phyloP scores from a whole-genome alignment of 1,140 invertebrate species.

The Zaprionus ornatus region DNA sequence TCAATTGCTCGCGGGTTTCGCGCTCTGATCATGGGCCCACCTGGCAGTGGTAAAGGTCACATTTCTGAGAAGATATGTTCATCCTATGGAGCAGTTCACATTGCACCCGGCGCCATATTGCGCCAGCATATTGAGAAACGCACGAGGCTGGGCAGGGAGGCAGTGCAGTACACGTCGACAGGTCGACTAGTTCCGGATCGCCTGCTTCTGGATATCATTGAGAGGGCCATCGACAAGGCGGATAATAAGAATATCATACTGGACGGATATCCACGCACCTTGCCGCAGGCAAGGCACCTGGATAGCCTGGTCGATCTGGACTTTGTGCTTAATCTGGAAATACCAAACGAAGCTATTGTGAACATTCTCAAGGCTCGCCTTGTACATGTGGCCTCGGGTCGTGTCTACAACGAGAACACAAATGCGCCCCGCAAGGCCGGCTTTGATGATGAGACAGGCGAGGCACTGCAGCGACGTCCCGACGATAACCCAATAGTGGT shows the following conservation, averaged over 20 bases:
- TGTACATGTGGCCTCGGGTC: constrained; percentile 24
- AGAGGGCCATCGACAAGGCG: background rate
- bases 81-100: constrained; percentile 21
- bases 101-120: constrained; percentile 41
- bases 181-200: constrained; percentile 38
- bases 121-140: constrained; percentile 19
- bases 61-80: constrained; percentile 17
- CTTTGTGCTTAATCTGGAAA: constrained; percentile 33
- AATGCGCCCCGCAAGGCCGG: constrained; percentile 16
- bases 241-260: constrained; percentile 10
- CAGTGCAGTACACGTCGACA: background rate
- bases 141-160: constrained; percentile 26
- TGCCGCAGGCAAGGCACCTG: constrained; percentile 20
- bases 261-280: constrained; percentile 47
- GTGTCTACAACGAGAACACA: constrained; percentile 31
- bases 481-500: constrained; percentile 24
- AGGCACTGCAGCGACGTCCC: constrained; percentile 18
- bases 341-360: constrained; percentile 15
- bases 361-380: constrained; percentile 15
- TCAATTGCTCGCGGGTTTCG: constrained; percentile 24
- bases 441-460: constrained; percentile 39
- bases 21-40: constrained; percentile 37
- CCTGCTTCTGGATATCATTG: constrained; percentile 23
- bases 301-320: constrained; percentile 11
- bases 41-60: constrained; percentile 40